Percentiles rank a stretch among this genome's conserved stretches.
phyloP scores from a whole-genome alignment of 2,888 invertebrate species.

The Caenorhabditis sulstoni region DNA sequence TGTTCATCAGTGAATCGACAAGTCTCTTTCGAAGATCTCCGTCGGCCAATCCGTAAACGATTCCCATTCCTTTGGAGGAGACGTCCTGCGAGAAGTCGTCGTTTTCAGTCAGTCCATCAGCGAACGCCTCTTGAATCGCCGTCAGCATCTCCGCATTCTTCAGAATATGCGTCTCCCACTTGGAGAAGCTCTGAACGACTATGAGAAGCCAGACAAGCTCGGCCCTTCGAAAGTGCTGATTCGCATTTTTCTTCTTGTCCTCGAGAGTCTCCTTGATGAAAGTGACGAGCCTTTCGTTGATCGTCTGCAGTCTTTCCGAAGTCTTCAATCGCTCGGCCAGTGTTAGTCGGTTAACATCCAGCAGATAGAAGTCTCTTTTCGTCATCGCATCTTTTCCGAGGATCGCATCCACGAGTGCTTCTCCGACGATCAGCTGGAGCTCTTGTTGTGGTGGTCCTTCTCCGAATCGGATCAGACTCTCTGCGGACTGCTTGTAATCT shows the following conservation, averaged over 20 bases:
- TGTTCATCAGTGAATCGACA: slow-evolving; percentile 88
- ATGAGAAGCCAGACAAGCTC: slow-evolving; percentile 71
- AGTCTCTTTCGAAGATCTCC: slow-evolving; percentile 86
- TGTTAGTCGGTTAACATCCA: slow-evolving; percentile 25
- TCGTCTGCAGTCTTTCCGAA: not conserved
- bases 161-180: slow-evolving; percentile 21
- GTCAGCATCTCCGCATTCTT: slow-evolving; percentile 15
- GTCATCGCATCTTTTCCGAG: slow-evolving; percentile 51
- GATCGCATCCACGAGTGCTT: slow-evolving; percentile 54
- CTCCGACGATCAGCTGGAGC: slow-evolving; percentile 71
- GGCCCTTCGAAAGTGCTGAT: slow-evolving; percentile 70
- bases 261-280: slow-evolving; percentile 24
- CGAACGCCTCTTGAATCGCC: slow-evolving; percentile 68
- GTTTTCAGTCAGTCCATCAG: slow-evolving; percentile 72
- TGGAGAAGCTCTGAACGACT: slow-evolving; percentile 52
- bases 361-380: slow-evolving; percentile 44
- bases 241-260: slow-evolving; percentile 52
- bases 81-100: slow-evolving; percentile 92
- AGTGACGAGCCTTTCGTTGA: slow-evolving; percentile 20
- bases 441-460: slow-evolving; percentile 73
- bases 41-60: slow-evolving; percentile 90
- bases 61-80: slow-evolving; percentile 87
- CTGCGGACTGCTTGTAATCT: slow-evolving; percentile 14
- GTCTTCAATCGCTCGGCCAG: slow-evolving; percentile 9
- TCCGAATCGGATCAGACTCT: slow-evolving; percentile 60